Conservation (phyloP, 2,888 invertebrate species). For the Eugnorisma glareosa region DNA sequence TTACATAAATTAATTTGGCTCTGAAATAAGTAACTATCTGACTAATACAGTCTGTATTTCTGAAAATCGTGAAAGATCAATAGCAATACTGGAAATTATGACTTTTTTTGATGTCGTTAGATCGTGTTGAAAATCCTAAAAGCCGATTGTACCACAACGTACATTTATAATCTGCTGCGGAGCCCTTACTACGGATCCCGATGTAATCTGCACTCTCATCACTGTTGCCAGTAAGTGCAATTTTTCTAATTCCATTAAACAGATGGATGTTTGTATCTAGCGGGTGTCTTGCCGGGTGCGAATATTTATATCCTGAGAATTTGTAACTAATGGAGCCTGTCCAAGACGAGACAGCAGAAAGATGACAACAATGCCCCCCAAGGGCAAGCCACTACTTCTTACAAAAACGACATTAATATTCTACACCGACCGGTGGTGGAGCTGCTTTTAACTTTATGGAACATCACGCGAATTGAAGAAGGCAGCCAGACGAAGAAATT, state of each 20-base stretch:
- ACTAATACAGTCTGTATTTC: neutral
- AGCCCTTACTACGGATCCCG: slow-evolving; percentile 9
- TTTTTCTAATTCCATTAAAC: slow-evolving; percentile 63
- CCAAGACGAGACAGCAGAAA: slow-evolving; percentile 80
- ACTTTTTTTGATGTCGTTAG: no score
- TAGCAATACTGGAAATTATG: neutral
- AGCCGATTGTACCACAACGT: slow-evolving; percentile 19
- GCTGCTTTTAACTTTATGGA: slow-evolving; percentile 80
- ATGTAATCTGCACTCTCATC: slow-evolving; percentile 34
- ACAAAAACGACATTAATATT: slow-evolving; percentile 85
- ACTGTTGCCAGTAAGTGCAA: slow-evolving; percentile 38
- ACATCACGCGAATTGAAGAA: slow-evolving; percentile 77
- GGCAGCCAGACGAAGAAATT: slow-evolving; percentile 75
- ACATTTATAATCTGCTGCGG: slow-evolving; percentile 10
- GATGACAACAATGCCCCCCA: slow-evolving; percentile 78
- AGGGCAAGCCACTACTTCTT: slow-evolving; percentile 74
- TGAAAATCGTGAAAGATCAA: neutral
- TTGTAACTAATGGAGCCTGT: slow-evolving; percentile 84
- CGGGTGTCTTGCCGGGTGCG: slow-evolving; percentile 52
- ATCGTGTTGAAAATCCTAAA: slow-evolving; percentile 18
- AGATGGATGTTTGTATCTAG: slow-evolving; percentile 65
- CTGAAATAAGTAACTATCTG: slow-evolving; percentile 5
- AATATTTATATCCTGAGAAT: slow-evolving; percentile 79
- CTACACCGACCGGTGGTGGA: slow-evolving; percentile 72
- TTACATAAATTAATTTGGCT: slow-evolving; percentile 20